Evolutionary conservation across 2,797 vertebrate species (phyloP), one percentile per base, ranked within the genome.

Genomic region (Babyrousa celebensis): DNA sequence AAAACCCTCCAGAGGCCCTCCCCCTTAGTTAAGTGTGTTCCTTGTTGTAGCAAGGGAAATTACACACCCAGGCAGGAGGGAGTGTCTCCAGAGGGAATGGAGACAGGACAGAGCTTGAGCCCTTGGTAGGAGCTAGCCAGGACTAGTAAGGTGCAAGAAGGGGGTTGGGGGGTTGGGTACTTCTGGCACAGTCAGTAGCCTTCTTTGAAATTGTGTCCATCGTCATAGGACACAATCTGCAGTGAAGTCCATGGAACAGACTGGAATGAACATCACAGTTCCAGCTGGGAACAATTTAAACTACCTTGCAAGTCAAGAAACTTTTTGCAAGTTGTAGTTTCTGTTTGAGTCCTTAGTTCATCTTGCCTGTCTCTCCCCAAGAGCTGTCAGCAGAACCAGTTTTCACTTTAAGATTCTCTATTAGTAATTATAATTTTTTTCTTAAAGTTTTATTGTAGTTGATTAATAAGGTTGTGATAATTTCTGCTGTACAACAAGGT

Each of bases 351-450:
- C 85, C 52, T 72, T n/a, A 72, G 62, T 83, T 93, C 63, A 58
- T 91, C 67, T 89, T 89, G 56, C 68, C 48, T 5, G 2, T 58
- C 43, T 43, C 32, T 74, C 56, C 25, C n/a, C 11, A 87, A 56
- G 40, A 94, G 25, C 74, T 82, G 29, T 95, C 32, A 80, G 62
- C 56, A 93, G 78, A 65, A 80, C 27, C 56, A 92, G 48, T 80
- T 89, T 80, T 95, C 52, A 92, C 74, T 67, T 96, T 96, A 71
- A 36, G 32, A 6, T 6, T 89, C 32, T 91, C 43, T 29, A 88
- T 32, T 79, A 78, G 21, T 91, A 93, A 58, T 85, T 72, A 86
- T 62, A 83, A 54, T 43, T 89, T 86, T 48, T 48, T 48, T 48
- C 43, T 48, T 48, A 48, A 48, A 48, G 43, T 48, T 48, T 48